Conservation (phyloP, 2,797 vertebrate species). For the Acrossocheilus wenchowensis region DNA sequence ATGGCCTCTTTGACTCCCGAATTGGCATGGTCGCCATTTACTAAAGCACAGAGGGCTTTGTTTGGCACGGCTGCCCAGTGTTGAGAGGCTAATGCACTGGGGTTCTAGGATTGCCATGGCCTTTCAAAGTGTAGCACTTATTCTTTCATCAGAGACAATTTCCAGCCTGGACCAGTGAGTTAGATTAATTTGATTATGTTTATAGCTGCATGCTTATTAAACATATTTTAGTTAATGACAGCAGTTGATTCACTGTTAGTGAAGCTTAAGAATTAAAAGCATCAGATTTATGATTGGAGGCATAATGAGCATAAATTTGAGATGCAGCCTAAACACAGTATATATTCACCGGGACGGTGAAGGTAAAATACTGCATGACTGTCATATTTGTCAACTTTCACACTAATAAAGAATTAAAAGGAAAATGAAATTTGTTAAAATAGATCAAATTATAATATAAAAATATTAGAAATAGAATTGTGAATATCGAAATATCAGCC, state of each 20-base stretch:
- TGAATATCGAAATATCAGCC: too few species aligned
- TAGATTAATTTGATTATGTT: constrained; percentile 52
- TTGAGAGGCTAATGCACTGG: constrained; percentile 43
- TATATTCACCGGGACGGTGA: not conserved
- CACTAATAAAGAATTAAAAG: not conserved
- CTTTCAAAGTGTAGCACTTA: constrained; percentile 41
- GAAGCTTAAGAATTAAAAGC: constrained; percentile 27
- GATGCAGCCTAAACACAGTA: not conserved
- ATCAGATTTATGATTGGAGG: not conserved
- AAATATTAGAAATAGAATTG: too few species aligned
- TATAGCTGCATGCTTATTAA: constrained; percentile 36
- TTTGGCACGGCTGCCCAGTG: constrained; percentile 39
- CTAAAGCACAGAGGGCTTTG: constrained; percentile 23
- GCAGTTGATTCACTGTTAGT: not conserved
- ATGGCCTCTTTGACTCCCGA: constrained; percentile 54
- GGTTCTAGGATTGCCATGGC: constrained; percentile 19
- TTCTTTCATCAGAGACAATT: constrained; percentile 36
- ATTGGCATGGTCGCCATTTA: constrained; percentile 42
- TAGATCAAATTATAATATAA: not conserved
- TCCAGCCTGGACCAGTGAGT: constrained; percentile 35
- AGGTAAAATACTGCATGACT: not conserved
- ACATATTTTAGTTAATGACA: constrained; percentile 32
- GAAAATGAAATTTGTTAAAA: not conserved
- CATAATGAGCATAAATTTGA: constrained; percentile 22
- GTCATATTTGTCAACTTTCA: not conserved